These are phyloP conservation scores for Urocolius indicus DNA, from an alignment of 2,113 vertebrate species.

Conservation along the genomic window DNA sequence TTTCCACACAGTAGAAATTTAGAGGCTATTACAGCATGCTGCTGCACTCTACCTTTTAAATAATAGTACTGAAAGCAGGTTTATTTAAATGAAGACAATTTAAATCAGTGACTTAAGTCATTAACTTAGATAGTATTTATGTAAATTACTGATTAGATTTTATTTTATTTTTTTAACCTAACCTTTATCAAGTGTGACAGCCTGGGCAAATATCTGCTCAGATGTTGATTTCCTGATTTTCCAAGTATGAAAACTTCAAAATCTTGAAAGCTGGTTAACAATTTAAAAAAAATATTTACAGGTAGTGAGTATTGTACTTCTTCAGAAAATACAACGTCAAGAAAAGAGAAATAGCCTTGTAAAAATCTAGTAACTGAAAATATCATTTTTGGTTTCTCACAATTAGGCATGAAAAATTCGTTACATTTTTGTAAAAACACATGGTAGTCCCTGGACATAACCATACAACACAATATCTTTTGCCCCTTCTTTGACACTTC, in stretches of 20 bases:
- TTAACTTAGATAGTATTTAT: not conserved
- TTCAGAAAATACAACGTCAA: not conserved
- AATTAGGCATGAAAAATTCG: not conserved
- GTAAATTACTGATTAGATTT: not conserved
- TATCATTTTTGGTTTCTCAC: not conserved
- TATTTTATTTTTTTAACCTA: not conserved
- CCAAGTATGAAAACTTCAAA: not conserved
- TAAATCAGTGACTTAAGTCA: not conserved
- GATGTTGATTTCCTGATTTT: not conserved
- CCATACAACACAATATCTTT: not conserved
- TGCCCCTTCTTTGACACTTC: not conserved
- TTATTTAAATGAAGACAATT: not conserved
- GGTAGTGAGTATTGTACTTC: not conserved
- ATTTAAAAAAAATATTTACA: not conserved
- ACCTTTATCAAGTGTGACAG: not conserved
- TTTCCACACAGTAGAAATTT: not conserved
- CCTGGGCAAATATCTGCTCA: not conserved
- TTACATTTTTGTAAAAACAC: not conserved
- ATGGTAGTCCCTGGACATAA: not conserved
- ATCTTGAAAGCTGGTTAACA: not conserved
- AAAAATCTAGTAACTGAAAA: not conserved
- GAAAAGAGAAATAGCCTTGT: not conserved
- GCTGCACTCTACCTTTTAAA: not conserved
- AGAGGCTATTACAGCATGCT: not conserved
- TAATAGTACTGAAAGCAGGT: not conserved